Percentiles rank a stretch among this genome's conserved stretches.
These are phyloP conservation scores for Geococcyx californianus DNA, from an alignment of 2,113 vertebrate genomes.

Conservation along the genomic window DNA sequence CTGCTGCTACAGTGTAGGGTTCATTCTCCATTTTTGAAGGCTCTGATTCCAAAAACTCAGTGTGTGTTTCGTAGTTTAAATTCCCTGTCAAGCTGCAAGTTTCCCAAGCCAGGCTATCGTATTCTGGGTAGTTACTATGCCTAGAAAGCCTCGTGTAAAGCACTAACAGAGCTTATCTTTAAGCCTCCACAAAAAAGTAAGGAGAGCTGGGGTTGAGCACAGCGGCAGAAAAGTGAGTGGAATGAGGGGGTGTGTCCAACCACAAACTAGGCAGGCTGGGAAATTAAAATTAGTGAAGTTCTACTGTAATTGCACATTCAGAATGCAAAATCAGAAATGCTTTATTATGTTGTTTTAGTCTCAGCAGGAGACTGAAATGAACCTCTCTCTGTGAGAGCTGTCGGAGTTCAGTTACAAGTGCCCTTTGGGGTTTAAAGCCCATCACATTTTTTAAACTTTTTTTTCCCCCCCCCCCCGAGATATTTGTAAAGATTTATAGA, in stretches of 20 bases:
- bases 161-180: neutral
- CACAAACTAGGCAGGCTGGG: neutral
- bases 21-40: neutral
- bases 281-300: neutral
- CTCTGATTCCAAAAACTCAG: neutral
- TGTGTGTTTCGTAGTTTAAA: neutral
- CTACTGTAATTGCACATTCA: neutral
- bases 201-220: neutral
- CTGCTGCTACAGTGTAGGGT: neutral
- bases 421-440: slow-evolving; percentile 49
- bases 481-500: slow-evolving; percentile 5
- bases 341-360: neutral
- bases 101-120: neutral
- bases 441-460: slow-evolving; percentile 1
- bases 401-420: neutral
- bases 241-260: neutral
- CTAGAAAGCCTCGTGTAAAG: neutral
- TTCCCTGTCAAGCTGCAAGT: neutral
- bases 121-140: neutral
- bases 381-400: neutral
- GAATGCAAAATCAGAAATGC: neutral
- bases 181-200: neutral
- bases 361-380: neutral
- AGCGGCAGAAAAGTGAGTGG: too few relatives aligned
- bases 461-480: neutral